Base-by-base conservation (phyloP, 2,113 vertebrate genomes). In the Chaenocephalus aceratus region DNA sequence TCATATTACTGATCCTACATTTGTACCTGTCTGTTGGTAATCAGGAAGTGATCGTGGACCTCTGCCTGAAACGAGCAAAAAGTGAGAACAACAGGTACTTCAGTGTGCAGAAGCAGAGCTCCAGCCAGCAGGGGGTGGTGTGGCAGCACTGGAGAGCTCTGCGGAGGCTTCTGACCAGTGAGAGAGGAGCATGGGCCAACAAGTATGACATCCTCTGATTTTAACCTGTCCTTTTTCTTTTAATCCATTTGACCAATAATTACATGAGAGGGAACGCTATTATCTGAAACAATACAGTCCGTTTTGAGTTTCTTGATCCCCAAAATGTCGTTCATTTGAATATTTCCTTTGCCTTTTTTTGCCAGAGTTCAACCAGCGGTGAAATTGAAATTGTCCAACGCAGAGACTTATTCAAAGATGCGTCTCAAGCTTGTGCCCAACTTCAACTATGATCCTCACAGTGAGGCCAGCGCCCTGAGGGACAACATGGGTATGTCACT, bases 341-440 rank as follows among this genome's bases (percentile, higher is more conserved):
- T 59, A 69, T 14, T 48, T 30, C 9, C 6, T 64, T 69, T 48
- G 0, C n/a, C 6, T 61, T 21, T 0, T 75, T 64, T 49, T 66
- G 2, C n/a, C 72, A 72, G 97, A 84, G 90, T 95, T 82, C 95
- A 96, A 0, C 90, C 95, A 0, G 87, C 95, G 72, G 94, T 96
- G 11, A 96, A 88, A 64, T 97, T 96, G 96, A 99, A 97, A 80
- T 78, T 99, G 64, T 98, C 98, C 0, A 96, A 86, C 0, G 97
- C 96, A 0, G 98, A 99, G 93, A 99, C 97, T 0, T 99, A 99
- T 84, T 99, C 98, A 1, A 94, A 98, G 57, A 99, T 99, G 98
- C 95, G 98, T 34, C 93, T 99, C 66, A 99, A 99, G 88, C 94
- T 99, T 65, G 97, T 99, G n/a, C 97, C 97, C 82, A 98, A 99